Percentiles rank a stretch among this genome's conserved stretches.
Conservation (phyloP, 2,113 vertebrate genomes). For the Mugil cephalus region DNA sequence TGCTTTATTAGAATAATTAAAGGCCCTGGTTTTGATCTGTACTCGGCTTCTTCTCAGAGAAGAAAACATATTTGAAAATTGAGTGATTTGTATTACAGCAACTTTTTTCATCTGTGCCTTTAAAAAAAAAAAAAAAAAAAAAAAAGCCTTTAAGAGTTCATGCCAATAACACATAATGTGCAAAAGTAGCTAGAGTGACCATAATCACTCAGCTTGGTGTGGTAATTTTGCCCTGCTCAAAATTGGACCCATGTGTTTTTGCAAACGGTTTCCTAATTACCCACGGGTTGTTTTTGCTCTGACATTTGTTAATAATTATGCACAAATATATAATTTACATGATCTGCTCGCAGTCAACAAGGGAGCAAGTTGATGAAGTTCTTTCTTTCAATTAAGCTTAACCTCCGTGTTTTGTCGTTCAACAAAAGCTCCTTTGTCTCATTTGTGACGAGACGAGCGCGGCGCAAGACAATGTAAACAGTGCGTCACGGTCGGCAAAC, state of each 20-base stretch:
- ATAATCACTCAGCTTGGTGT: constrained; percentile 41
- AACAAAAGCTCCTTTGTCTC: background rate
- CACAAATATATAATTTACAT: constrained; percentile 25
- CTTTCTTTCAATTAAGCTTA: constrained; percentile 23
- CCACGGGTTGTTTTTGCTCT: constrained; percentile 18
- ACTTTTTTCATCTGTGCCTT: background rate
- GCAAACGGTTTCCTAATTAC: constrained; percentile 21
- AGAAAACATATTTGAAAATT: background rate
- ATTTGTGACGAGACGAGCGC: background rate
- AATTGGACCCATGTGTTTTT: constrained; percentile 15
- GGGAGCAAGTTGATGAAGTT: background rate
- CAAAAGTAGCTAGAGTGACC: constrained; percentile 10
- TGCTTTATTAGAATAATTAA: constrained; percentile 25
- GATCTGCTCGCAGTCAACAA: background rate
- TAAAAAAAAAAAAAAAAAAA: constrained; percentile 5
- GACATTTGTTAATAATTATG: constrained; percentile 30
- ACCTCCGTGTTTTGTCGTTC: background rate
- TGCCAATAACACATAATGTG: constrained; percentile 15
- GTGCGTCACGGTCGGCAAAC: constrained; percentile 14
- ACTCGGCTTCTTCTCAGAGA: constrained; percentile 10
- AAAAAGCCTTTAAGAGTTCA: constrained; percentile 14
- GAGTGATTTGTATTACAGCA: constrained; percentile 4
- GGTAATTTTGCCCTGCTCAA: constrained; percentile 19
- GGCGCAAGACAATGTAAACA: constrained; percentile 9
- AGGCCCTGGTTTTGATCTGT: constrained; percentile 4